Evolutionary conservation across 1,140 invertebrate species (phyloP).

Genomic region (Ceratosolen fusciceps): DNA sequence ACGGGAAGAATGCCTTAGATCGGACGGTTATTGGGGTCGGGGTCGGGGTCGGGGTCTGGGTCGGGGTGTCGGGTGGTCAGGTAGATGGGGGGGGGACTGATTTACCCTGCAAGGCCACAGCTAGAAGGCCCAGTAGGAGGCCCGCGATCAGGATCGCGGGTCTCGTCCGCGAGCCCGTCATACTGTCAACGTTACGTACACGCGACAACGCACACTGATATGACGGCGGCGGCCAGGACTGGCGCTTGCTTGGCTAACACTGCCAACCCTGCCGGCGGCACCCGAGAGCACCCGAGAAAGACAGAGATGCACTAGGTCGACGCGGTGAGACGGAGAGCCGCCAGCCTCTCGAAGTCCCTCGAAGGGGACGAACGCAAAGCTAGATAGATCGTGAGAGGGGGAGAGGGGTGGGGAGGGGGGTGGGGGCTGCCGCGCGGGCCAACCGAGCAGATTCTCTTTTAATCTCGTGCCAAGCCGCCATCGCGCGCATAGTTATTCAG

Average conservation of each 20-base stretch:
- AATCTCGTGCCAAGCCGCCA: no score
- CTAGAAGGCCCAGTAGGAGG: constrained; percentile 66
- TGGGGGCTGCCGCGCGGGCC: no score
- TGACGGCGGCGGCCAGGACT: constrained; percentile 30
- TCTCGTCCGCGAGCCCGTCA: constrained; percentile 69
- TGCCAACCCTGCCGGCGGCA: neutral
- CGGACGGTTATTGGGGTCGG: no score
- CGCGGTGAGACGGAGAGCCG: neutral
- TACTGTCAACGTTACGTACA: constrained; percentile 48
- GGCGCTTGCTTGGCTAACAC: neutral
- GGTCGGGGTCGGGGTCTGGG: no score
- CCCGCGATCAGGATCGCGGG: constrained; percentile 61
- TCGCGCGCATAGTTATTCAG: no score
- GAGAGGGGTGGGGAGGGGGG: neutral
- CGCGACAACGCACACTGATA: constrained; percentile 37
- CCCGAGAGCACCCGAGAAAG: neutral
- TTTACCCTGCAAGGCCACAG: constrained; percentile 66
- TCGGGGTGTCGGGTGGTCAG: no score
- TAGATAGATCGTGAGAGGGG: neutral
- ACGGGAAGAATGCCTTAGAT: no score
- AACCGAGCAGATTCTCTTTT: no score
- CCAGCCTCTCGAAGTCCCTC: neutral
- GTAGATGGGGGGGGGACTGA: no score
- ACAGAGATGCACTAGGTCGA: neutral
- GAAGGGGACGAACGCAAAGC: neutral